Evolutionary conservation across 2,113 vertebrate genomes (phyloP).

Genomic region (Notarius lentiginosus): DNA sequence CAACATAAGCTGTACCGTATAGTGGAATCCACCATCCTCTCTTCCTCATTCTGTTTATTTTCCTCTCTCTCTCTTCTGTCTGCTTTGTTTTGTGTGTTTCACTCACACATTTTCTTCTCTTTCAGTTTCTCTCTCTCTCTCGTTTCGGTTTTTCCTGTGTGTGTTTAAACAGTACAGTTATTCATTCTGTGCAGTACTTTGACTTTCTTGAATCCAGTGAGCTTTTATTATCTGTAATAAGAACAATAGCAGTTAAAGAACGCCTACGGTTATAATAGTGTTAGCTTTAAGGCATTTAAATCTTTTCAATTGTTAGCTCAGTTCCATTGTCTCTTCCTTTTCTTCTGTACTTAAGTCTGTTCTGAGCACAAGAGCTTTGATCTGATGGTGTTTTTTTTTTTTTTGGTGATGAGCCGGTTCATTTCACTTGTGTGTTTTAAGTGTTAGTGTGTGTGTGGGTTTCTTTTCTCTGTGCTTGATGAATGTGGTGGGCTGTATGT

Average conservation of each 20-base stretch:
- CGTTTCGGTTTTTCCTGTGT: background rate
- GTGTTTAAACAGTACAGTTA: background rate
- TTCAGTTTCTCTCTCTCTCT: background rate
- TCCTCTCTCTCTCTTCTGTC: background rate
- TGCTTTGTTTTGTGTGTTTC: no score
- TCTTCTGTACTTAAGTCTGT: background rate
- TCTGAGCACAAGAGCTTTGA: background rate
- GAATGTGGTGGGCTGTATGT: constrained; percentile 36
- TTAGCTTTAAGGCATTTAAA: background rate
- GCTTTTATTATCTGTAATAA: background rate
- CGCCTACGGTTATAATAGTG: background rate
- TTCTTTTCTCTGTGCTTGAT: constrained; percentile 18
- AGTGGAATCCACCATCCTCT: background rate
- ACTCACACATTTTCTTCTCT: background rate
- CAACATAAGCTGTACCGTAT: background rate
- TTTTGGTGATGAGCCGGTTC: background rate
- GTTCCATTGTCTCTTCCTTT: background rate
- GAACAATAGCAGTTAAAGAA: background rate
- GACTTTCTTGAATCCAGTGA: background rate
- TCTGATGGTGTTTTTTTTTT: background rate
- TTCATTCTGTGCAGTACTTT: background rate
- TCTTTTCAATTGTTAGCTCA: background rate
- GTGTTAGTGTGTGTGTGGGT: constrained; percentile 4
- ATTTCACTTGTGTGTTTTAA: background rate
- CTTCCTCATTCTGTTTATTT: background rate